phyloP scores from a whole-genome alignment of 2,888 invertebrate species.

The Metopia argyrocephala region DNA sequence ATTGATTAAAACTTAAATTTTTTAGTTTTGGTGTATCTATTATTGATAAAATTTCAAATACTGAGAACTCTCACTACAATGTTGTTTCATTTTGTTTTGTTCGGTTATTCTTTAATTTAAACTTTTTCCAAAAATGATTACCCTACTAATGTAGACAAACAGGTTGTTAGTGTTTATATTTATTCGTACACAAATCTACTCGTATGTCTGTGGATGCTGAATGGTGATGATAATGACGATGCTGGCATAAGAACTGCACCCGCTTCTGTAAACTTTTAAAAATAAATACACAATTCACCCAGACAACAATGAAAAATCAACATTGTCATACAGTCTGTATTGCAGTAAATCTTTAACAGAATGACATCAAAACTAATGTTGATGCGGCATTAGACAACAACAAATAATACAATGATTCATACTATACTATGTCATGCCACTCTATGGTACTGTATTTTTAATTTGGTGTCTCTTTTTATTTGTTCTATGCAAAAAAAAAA shows the following conservation, averaged over 20 bases:
- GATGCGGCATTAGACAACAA: conserved; percentile 48
- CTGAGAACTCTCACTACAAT: no score
- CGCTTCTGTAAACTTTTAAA: background rate
- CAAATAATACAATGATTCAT: conserved; percentile 49
- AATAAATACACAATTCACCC: background rate
- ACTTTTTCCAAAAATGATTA: background rate
- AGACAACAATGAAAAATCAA: conserved; percentile 21
- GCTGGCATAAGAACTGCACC: background rate
- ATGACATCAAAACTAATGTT: conserved; percentile 42
- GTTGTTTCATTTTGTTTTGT: no score
- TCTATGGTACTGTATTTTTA: background rate
- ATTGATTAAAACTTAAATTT: no score
- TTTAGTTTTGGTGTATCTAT: no score
- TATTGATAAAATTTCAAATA: no score
- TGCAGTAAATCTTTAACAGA: conserved; percentile 19
- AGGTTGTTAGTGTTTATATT: conserved; percentile 11
- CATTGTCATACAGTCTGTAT: conserved; percentile 18
- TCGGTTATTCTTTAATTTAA: no score
- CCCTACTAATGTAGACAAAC: background rate
- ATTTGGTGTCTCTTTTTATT: no score
- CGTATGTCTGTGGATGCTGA: background rate
- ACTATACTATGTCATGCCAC: conserved; percentile 5
- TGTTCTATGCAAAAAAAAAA: no score
- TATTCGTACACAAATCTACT: background rate
- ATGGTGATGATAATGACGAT: background rate